These are phyloP conservation scores for Piezodorus guildinii DNA, from an alignment of 1,140 invertebrate genomes.

Conservation along the genomic window DNA sequence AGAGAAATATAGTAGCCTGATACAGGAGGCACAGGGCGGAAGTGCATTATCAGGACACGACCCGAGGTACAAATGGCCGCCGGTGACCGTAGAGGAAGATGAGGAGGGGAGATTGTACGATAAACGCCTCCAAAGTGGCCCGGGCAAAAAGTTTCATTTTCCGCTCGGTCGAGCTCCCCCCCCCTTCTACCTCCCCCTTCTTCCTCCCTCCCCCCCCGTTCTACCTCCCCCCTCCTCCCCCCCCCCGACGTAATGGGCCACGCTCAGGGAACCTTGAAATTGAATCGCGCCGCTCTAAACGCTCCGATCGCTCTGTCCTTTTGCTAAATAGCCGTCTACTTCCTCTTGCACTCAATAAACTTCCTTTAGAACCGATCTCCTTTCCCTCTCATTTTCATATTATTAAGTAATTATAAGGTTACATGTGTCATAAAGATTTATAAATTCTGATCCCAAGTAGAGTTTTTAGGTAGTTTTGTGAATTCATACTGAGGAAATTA, in stretches of 20 bases:
- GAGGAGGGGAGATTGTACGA: slow-evolving; percentile 10
- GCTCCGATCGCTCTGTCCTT: neutral
- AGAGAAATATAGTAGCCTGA: too few species aligned
- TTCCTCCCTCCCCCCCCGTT: too few species aligned
- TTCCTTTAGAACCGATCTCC: too few species aligned
- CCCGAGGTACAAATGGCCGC: slow-evolving; percentile 1
- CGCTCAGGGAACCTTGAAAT: slow-evolving; percentile 14
- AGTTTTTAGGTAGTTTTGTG: too few species aligned
- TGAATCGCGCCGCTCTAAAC: slow-evolving; percentile 13
- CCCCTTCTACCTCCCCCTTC: too few species aligned
- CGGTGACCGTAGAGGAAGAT: neutral
- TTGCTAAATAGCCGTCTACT: neutral
- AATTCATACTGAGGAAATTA: too few species aligned
- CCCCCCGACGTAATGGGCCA: neutral
- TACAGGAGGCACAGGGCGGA: neutral
- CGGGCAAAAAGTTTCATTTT: slow-evolving; percentile 15
- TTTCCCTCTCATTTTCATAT: too few species aligned
- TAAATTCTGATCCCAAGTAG: too few species aligned
- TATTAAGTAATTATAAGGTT: too few species aligned
- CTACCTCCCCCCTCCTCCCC: too few species aligned
- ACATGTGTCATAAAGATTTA: too few species aligned
- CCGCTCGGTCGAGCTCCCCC: slow-evolving; percentile 11
- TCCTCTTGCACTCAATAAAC: neutral
- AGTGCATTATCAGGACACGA: neutral
- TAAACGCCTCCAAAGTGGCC: slow-evolving; percentile 10